Conservation (phyloP, 2,797 vertebrate genomes). For the Pelochelys cantorii region DNA sequence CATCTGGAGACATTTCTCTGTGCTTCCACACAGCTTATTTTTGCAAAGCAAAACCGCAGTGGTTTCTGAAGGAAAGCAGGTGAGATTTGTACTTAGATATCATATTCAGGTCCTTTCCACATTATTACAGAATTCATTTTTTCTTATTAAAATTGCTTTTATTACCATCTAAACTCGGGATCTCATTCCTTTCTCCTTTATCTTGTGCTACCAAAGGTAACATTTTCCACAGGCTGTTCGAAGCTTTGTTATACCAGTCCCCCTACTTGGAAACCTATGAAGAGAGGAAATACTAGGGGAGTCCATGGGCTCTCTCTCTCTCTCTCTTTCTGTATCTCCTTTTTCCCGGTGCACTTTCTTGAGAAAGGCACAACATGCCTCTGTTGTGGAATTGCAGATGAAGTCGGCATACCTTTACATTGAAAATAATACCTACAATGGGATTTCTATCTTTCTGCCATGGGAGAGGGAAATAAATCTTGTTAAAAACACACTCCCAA, state of each 20-base stretch:
- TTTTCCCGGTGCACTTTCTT: neutral
- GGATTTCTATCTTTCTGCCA: neutral
- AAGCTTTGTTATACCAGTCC: neutral
- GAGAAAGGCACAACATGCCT: neutral
- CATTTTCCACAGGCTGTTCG: neutral
- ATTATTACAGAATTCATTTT: neutral
- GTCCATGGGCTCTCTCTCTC: conserved; percentile 45
- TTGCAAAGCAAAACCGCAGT: neutral
- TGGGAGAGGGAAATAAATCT: neutral
- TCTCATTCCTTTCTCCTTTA: neutral
- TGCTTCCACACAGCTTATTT: neutral
- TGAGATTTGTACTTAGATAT: conserved; percentile 23
- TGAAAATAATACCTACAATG: conserved; percentile 6
- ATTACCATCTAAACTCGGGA: neutral
- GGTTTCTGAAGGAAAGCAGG: neutral
- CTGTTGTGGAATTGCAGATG: conserved; percentile 27
- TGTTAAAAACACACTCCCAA: neutral
- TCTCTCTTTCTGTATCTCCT: neutral
- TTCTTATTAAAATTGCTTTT: neutral
- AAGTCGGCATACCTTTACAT: conserved; percentile 23
- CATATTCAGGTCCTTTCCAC: accelerated
- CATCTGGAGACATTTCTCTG: conserved; percentile 12
- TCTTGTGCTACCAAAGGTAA: neutral
- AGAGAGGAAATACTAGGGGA: neutral
- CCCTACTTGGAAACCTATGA: neutral